Evolutionary conservation across 2,888 invertebrate species (phyloP).

Genomic region (Hartigia nigra): DNA sequence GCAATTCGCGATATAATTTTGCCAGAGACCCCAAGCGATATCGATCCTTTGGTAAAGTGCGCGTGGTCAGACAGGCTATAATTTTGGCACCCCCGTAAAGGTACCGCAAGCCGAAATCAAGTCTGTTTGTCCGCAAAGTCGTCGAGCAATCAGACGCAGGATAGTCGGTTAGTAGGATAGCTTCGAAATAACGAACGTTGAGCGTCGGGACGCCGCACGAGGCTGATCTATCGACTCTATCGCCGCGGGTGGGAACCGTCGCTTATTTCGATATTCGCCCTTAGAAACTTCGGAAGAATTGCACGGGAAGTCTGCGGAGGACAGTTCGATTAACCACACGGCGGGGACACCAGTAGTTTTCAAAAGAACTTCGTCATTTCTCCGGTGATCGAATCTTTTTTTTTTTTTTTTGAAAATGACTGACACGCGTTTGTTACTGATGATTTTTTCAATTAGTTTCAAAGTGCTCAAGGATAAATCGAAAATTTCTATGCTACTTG

Average conservation of each 20-base stretch:
- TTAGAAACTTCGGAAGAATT: constrained; percentile 4
- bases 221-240: not conserved
- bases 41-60: constrained; percentile 34
- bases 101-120: constrained; percentile 47
- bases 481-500: not conserved
- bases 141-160: constrained; percentile 44
- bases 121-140: constrained; percentile 56
- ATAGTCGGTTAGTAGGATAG: not conserved
- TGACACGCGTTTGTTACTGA: not conserved
- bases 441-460: too few species aligned
- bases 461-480: too few species aligned
- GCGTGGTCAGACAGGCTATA: constrained; percentile 42
- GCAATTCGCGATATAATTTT: constrained; percentile 38
- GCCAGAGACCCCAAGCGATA: constrained; percentile 26
- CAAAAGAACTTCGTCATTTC: not conserved
- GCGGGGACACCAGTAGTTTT: constrained; percentile 36
- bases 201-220: not conserved
- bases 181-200: not conserved
- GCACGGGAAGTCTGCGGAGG: constrained; percentile 49
- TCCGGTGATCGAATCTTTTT: not conserved
- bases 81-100: constrained; percentile 49
- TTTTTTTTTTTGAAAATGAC: not conserved
- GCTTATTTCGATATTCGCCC: constrained; percentile 7
- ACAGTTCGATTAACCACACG: constrained; percentile 63
- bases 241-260: not conserved